Evolutionary conservation across 2,797 vertebrate species (phyloP), one percentile per base, ranked within the genome.

Genomic region (Lates japonicus): DNA sequence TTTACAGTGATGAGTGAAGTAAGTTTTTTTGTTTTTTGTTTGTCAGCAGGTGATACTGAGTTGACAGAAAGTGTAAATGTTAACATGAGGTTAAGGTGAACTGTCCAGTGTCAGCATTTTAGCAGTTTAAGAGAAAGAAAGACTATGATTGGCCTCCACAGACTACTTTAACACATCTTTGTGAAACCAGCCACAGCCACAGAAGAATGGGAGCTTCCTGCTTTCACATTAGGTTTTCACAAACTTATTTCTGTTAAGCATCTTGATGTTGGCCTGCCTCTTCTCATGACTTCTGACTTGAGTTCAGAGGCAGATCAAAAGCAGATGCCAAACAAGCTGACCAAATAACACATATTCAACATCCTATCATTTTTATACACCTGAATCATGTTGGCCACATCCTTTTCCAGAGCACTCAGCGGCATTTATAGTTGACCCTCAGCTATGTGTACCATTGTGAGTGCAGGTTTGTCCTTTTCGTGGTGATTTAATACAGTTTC

Each of bases 391-490:
- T 11, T 35, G 22, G 55, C 60, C 22, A 0, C 44, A 52, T 37
- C n/a, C 48, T 19, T 31, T 4, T 67, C 60, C 29, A 55, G 55
- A 66, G 31, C 2, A 8, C 5, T 79, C 3, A 52, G n/a, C 46
- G 25, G 11, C 22, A 65, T 59, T 60, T 22, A 13, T 11, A 57
- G 57, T 33, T 58, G 59, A 67, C 16, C 8, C 19, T 68, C 25
- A 57, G 29, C 37, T 46, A 35, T 3, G 33, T 25, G 19, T 13
- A 22, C 25, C 17, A 17, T 37, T 85, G 33, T 62, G 63, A 58
- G 52, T 59, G 64, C 69, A 88, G 61, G 46, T 78, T 73, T 83
- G 10, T 64, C 13, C 35, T 59, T 72, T 57, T 35, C 17, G 70
- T 31, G 58, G 12, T 48, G 31, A 22, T 25, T 25, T 12, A 58